Base-by-base conservation (phyloP, 2,113 vertebrate species). In the Morone saxatilis region DNA sequence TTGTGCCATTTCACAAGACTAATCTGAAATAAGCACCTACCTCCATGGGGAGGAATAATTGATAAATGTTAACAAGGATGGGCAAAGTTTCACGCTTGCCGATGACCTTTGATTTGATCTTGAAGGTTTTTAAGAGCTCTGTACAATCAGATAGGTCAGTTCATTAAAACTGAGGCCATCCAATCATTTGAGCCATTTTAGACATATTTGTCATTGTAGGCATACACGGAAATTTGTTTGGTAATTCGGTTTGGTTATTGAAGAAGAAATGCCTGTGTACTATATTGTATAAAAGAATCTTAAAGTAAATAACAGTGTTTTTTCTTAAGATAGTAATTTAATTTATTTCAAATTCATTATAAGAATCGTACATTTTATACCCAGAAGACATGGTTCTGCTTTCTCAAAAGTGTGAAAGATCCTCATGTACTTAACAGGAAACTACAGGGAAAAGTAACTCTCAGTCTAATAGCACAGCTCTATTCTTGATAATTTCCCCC, bases 1-100 rank as follows among this genome's bases (percentile, higher is more conserved):
- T 91, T 94, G 92, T 91, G 85, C 82, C 40, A 7, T 89, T 91
- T 89, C 81, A 90, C 82, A 88, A 88, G 84, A 69, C 68, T 87
- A 87, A 93, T 85, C 85, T 91, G 69, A 90, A 87, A 84, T 86
- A 78, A 89, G 82, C 50, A 70, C 71, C 51, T 76, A 57, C 56
- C 71, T 89, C 80, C 69, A 66, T 19, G 50, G 60, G 63, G 85
- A 76, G 71, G 79, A 87, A 86, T 82, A 78, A 77, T 81, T 88
- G 66, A 83, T 91, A 81, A 90, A 88, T 87, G 80, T 86, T 86
- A 87, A 90, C 83, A 84, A 72, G 75, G 22, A 57, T 14, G 53
- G 40, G 25, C 16, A 40, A 85, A 73, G 67, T 81, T 73, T 51
- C 63, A 74, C 70, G 72, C 57, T 51, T 57, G 9, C 38, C 43